phyloP scores from a whole-genome alignment of 1,140 invertebrate genomes.

The Rhopalosiphum padi region DNA sequence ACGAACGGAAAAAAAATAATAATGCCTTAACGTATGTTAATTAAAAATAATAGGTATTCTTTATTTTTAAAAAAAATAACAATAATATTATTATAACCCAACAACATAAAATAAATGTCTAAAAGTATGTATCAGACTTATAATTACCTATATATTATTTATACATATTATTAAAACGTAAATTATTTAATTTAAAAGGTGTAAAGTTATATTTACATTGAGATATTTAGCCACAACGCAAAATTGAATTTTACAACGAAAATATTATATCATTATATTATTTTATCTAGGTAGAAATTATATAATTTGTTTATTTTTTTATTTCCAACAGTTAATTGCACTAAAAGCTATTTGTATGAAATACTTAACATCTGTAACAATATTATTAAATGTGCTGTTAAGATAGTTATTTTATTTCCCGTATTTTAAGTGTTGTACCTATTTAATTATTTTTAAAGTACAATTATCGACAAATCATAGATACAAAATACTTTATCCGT shows the following conservation, averaged over 20 bases:
- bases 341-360: neutral
- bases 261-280: neutral
- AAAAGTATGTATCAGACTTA: neutral
- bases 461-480: neutral
- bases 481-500: too few relatives aligned
- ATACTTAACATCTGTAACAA: neutral
- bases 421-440: neutral
- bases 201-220: neutral
- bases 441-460: neutral
- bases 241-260: neutral
- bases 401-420: neutral
- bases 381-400: neutral
- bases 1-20: neutral
- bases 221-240: neutral
- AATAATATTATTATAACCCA: neutral
- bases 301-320: neutral
- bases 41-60: neutral
- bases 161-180: neutral
- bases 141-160: neutral
- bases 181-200: neutral
- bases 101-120: neutral
- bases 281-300: neutral
- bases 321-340: neutral
- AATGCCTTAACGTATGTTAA: neutral
- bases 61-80: neutral